Evolutionary conservation across 2,113 vertebrate species (phyloP).

Genomic region (Rhagologus leucostigma): DNA sequence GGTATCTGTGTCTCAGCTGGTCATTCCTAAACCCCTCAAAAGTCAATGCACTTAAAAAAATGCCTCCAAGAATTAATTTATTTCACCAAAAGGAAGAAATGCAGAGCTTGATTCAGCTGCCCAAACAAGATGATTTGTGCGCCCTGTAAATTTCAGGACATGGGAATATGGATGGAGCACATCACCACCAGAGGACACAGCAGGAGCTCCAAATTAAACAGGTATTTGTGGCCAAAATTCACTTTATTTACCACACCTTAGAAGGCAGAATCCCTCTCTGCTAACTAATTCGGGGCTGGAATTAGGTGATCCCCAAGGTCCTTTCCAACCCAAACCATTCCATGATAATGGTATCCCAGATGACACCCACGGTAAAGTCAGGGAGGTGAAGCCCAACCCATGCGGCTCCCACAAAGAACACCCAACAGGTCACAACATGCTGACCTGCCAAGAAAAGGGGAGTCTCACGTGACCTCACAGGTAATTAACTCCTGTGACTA

Average conservation of each 20-base stretch:
- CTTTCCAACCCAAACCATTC: background rate
- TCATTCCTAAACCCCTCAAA: background rate
- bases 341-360: rapidly evolving
- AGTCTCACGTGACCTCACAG: background rate
- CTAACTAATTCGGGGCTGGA: background rate
- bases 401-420: background rate
- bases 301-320: no score
- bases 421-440: rapidly evolving
- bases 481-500: background rate
- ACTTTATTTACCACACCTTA: background rate
- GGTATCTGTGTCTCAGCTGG: background rate
- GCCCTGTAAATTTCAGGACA: no score
- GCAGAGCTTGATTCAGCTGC: background rate
- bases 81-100: background rate
- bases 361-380: rapidly evolving
- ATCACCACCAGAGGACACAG: background rate
- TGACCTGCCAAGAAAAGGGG: background rate
- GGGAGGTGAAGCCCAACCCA: background rate
- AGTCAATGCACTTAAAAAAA: rapidly evolving
- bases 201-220: background rate
- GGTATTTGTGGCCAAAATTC: background rate
- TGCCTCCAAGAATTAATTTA: background rate
- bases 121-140: rapidly evolving
- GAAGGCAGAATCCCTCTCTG: background rate
- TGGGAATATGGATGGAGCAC: rapidly evolving